A percentile compares a stretch with the other conserved stretches of the same genome.
These are phyloP conservation scores for Sipunculus nudus DNA, from an alignment of 2,888 invertebrate genomes.

Conservation along the genomic window DNA sequence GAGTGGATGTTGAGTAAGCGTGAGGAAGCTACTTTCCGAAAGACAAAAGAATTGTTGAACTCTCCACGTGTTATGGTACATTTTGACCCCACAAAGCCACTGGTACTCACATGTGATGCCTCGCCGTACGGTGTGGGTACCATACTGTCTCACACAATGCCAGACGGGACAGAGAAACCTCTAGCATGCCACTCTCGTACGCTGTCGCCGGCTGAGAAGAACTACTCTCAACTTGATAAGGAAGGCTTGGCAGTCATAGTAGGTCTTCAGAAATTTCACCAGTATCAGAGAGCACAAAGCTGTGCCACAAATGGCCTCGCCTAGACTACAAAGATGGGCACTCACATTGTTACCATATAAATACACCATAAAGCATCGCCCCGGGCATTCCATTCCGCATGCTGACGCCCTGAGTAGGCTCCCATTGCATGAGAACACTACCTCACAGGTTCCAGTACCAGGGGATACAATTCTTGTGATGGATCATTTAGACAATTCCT, in stretches of 20 bases:
- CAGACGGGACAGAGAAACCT: constrained; percentile 23
- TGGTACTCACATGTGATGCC: constrained; percentile 64
- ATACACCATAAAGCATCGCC: neutral
- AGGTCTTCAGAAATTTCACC: constrained; percentile 40
- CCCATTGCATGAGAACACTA: neutral
- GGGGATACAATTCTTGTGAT: neutral
- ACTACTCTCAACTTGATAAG: constrained; percentile 43
- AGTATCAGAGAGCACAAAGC: constrained; percentile 22
- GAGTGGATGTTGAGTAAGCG: neutral
- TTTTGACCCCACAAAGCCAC: neutral
- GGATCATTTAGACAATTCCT: neutral
- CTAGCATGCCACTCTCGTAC: constrained; percentile 41
- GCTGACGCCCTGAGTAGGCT: constrained; percentile 9
- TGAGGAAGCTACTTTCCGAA: neutral
- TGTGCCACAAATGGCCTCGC: constrained; percentile 51
- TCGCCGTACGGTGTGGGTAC: constrained; percentile 56
- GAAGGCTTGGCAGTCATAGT: constrained; percentile 40
- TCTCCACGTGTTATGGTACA: neutral
- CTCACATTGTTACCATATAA: neutral
- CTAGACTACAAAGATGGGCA: constrained; percentile 55
- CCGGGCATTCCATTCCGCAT: neutral
- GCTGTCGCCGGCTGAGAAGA: constrained; percentile 33
- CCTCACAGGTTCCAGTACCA: neutral
- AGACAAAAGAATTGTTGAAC: too few relatives aligned
- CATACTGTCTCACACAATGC: constrained; percentile 43